These are phyloP conservation scores for Copsychus sechellarum DNA, from an alignment of 2,113 vertebrate species.

Conservation along the genomic window DNA sequence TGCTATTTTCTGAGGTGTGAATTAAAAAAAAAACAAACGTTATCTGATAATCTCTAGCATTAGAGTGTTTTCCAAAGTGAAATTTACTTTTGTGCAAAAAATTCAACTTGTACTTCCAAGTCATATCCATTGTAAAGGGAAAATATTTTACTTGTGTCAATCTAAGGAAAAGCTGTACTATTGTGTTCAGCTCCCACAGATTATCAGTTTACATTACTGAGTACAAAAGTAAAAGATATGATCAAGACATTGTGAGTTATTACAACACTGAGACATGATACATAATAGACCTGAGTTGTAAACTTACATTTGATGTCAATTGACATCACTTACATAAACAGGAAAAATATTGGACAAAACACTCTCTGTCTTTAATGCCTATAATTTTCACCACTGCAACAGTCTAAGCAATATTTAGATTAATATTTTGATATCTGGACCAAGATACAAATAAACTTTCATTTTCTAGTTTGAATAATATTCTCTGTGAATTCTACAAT, in stretches of 20 bases:
- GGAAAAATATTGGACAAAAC: neutral
- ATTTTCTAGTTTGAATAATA: neutral
- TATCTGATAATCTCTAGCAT: neutral
- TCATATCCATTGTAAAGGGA: neutral
- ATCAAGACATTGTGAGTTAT: neutral
- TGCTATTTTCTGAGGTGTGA: neutral
- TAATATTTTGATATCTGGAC: neutral
- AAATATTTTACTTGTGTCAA: neutral
- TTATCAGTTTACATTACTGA: neutral
- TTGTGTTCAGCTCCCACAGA: neutral
- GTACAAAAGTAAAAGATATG: neutral
- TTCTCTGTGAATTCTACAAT: neutral
- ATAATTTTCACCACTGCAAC: neutral
- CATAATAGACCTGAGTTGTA: neutral
- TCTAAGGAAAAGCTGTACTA: neutral
- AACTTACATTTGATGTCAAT: neutral
- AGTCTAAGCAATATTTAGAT: neutral
- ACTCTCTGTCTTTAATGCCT: neutral
- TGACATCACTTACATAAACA: neutral
- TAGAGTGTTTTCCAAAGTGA: neutral
- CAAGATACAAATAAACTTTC: neutral
- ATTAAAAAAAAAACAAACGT: neutral
- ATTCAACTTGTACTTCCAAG: neutral
- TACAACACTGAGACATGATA: neutral
- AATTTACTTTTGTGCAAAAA: neutral